These are phyloP conservation scores for Oceanodroma tethys DNA, from an alignment of 2,113 vertebrate genomes.

Conservation along the genomic window DNA sequence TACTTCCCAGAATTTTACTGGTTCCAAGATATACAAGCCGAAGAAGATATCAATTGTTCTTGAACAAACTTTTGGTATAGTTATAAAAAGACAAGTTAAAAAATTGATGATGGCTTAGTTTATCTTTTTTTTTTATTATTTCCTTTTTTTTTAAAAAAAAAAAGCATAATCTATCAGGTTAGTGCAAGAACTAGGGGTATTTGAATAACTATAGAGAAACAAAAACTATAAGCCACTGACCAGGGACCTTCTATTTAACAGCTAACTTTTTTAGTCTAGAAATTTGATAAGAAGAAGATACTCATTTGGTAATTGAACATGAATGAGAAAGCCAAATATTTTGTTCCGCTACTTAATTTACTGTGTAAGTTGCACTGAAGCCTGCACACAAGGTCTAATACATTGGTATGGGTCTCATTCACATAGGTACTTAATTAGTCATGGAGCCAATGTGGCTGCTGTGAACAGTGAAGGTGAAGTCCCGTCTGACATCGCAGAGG, in stretches of 20 bases:
- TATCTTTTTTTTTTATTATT: neutral
- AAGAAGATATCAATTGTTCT: neutral
- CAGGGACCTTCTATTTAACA: neutral
- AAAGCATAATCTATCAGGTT: neutral
- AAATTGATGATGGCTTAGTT: neutral
- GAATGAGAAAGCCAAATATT: neutral
- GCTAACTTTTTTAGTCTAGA: neutral
- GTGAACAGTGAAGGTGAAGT: constrained; percentile 95
- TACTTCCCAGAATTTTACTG: neutral
- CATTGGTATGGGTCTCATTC: neutral
- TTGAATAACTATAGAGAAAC: neutral
- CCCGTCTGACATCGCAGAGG: constrained; percentile 89
- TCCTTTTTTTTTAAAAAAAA: neutral
- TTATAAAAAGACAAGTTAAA: neutral
- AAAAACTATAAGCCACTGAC: neutral
- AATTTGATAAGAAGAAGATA: neutral
- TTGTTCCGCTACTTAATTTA: neutral
- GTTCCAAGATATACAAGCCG: neutral
- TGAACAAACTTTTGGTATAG: neutral
- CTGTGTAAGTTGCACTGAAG: neutral
- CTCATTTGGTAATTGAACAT: neutral
- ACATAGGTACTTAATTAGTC: constrained; percentile 83
- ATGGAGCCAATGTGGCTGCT: constrained; percentile 81
- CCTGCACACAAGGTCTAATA: neutral
- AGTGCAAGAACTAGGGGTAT: neutral